Conservation (phyloP, 2,888 invertebrate species). For the Parapristionchus giblindavisi region DNA sequence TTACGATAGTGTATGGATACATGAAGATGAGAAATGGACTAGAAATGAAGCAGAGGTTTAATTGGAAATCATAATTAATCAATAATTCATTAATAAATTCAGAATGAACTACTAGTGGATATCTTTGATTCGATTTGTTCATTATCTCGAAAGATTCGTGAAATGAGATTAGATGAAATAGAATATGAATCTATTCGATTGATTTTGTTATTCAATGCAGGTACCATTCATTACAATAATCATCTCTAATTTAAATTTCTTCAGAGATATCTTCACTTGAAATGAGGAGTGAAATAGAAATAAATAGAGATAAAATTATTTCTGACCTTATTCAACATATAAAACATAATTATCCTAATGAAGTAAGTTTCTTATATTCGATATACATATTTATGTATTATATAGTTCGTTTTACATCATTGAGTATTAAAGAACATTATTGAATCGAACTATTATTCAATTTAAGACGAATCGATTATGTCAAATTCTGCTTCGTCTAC, state of each 20-base stretch:
- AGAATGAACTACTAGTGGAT: neutral
- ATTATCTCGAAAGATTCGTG: neutral
- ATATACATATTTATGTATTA: too few species aligned
- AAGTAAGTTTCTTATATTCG: constrained; percentile 2
- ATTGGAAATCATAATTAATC: neutral
- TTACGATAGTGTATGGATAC: neutral
- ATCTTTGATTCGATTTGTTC: neutral
- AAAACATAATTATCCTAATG: neutral
- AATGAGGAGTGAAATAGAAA: neutral
- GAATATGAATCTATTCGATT: constrained; percentile 28
- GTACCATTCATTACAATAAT: neutral
- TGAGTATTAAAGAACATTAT: neutral
- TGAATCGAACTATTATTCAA: neutral
- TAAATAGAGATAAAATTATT: neutral
- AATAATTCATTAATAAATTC: too few species aligned
- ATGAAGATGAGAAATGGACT: neutral
- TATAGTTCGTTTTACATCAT: too few species aligned
- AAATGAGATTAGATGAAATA: constrained; percentile 10
- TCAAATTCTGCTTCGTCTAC: constrained; percentile 3
- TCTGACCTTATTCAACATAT: neutral
- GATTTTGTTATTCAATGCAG: constrained; percentile 27
- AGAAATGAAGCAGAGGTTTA: constrained; percentile 11
- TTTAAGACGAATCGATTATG: neutral
- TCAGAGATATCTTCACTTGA: neutral
- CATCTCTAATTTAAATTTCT: neutral